phyloP scores from a whole-genome alignment of 2,888 invertebrate species.

The Aporophyla nigra region DNA sequence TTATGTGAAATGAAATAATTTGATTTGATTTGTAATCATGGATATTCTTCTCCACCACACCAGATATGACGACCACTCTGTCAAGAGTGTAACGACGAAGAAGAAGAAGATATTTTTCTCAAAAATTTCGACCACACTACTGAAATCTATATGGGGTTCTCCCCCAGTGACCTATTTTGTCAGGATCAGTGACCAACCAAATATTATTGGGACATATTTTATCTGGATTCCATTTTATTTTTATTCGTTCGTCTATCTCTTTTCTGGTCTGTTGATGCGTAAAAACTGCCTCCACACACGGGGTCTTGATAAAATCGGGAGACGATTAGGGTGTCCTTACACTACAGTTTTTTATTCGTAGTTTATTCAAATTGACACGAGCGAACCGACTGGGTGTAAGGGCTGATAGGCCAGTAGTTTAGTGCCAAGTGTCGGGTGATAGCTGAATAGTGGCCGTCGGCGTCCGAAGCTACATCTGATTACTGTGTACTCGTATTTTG shows the following conservation, averaged over 20 bases:
- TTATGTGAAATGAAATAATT: no score
- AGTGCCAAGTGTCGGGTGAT: constrained; percentile 76
- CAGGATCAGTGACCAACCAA: constrained; percentile 38
- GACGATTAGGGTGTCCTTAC: constrained; percentile 80
- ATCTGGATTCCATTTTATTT: constrained; percentile 62
- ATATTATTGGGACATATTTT: constrained; percentile 53
- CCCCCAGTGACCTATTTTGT: constrained; percentile 22
- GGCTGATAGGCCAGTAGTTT: constrained; percentile 82
- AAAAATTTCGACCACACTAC: not conserved
- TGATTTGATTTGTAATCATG: no score
- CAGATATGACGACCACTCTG: no score
- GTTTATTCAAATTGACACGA: constrained; percentile 85
- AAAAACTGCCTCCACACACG: constrained; percentile 77
- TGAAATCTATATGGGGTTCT: not conserved
- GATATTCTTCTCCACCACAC: no score
- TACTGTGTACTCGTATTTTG: constrained; percentile 80
- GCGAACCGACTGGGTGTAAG: constrained; percentile 81
- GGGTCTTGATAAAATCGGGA: constrained; percentile 80
- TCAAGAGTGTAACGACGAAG: no score
- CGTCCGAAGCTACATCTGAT: constrained; percentile 81
- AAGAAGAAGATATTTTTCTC: no score
- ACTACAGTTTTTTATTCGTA: constrained; percentile 82
- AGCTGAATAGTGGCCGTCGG: constrained; percentile 68
- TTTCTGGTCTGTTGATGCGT: constrained; percentile 74
- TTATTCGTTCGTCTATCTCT: constrained; percentile 68